These are phyloP conservation scores for Telmatherina bonti DNA, from an alignment of 2,797 vertebrate species.

Conservation along the genomic window DNA sequence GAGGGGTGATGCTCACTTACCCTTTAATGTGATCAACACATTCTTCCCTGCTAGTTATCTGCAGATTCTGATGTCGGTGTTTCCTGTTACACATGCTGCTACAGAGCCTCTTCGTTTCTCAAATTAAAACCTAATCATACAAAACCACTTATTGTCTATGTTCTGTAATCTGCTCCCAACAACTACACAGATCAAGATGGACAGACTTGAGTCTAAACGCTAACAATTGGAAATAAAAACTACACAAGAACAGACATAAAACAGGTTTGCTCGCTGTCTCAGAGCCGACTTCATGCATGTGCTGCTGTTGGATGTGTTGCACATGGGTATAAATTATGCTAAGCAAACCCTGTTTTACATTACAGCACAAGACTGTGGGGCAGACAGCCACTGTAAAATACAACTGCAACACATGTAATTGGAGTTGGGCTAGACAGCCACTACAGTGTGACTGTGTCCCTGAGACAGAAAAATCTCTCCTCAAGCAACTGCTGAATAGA, in stretches of 20 bases:
- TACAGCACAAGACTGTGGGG: conserved; percentile 39
- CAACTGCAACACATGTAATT: conserved; percentile 57
- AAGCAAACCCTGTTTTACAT: conserved; percentile 58
- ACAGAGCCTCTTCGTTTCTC: conserved; percentile 67
- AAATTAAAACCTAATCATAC: conserved; percentile 70
- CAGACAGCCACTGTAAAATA: conserved; percentile 50
- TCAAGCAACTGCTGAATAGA: conserved; percentile 10
- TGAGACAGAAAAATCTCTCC: conserved; percentile 9
- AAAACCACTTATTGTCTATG: conserved; percentile 62
- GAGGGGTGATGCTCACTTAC: conserved; percentile 52
- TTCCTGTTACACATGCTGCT: conserved; percentile 51
- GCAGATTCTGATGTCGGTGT: conserved; percentile 40
- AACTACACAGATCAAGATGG: conserved; percentile 57
- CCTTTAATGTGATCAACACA: conserved; percentile 53
- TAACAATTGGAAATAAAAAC: conserved; percentile 32
- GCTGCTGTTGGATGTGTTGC: conserved; percentile 11
- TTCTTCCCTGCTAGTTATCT: conserved; percentile 59
- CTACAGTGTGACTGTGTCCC: conserved; percentile 11
- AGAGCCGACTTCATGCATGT: conserved; percentile 22
- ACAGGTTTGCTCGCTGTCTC: conserved; percentile 14
- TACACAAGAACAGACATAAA: conserved; percentile 29
- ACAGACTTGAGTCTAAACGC: conserved; percentile 55
- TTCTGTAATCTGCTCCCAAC: conserved; percentile 62
- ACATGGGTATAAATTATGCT: conserved; percentile 57
- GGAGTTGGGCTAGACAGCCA: conserved; percentile 22